Evolutionary conservation across 2,113 vertebrate species (phyloP).

Genomic region (Lepisosteus oculatus): DNA sequence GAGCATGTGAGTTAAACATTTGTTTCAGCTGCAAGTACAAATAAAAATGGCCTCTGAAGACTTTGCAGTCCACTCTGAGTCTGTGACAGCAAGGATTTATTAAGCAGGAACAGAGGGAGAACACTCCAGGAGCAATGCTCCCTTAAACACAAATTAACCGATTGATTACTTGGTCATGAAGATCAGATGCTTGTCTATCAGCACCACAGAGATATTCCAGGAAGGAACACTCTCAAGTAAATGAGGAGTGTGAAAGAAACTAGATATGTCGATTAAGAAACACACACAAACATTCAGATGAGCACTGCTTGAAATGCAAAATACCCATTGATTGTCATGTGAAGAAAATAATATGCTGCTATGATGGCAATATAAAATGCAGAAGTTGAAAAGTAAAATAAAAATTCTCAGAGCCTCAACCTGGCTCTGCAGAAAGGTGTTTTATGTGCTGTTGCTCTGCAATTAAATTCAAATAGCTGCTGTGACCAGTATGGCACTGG

Average conservation of each 20-base stretch:
- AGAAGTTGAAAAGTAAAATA: no score
- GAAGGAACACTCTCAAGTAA: constrained; percentile 57
- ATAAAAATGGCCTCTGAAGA: not conserved
- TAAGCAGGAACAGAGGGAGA: constrained; percentile 61
- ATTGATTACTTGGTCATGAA: constrained; percentile 67
- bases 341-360: no score
- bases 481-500: no score
- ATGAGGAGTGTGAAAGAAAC: constrained; percentile 66
- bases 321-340: no score
- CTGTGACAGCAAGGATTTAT: constrained; percentile 65
- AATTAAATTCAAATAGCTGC: no score
- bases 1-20: no score
- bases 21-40: not conserved
- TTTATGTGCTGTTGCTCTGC: no score
- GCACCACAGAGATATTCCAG: constrained; percentile 54
- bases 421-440: no score
- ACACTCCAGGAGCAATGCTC: constrained; percentile 59
- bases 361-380: no score
- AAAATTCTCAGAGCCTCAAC: no score
- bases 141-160: constrained; percentile 68
- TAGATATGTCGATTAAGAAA: constrained; percentile 48
- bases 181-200: constrained; percentile 65
- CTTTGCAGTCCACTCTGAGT: constrained; percentile 16
- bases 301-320: no score
- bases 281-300: constrained; percentile 53